Conservation (phyloP, 2,797 vertebrate genomes). For the Pseudomugil gertrudae region DNA sequence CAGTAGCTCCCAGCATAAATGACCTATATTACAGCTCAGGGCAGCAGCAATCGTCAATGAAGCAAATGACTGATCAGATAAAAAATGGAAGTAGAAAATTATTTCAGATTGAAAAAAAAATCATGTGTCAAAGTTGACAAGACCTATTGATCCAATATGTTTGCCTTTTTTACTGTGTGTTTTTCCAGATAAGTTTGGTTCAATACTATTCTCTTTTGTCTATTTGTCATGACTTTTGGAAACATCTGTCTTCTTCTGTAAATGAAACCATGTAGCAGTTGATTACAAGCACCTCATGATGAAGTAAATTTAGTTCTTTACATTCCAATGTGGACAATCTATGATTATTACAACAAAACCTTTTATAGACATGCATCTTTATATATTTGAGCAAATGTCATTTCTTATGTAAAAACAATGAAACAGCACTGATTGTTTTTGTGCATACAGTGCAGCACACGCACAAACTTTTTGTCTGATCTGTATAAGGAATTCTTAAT, state of each 20-base stretch:
- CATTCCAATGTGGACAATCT: not conserved
- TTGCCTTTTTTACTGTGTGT: not conserved
- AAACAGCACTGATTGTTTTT: not conserved
- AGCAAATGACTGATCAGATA: slow-evolving; percentile 39
- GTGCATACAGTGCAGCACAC: not conserved
- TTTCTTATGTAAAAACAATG: not conserved
- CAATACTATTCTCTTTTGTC: slow-evolving; percentile 3
- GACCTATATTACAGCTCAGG: slow-evolving; percentile 53
- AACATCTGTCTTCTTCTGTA: slow-evolving; percentile 10
- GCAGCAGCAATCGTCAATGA: slow-evolving; percentile 33
- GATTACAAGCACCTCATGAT: slow-evolving; percentile 21
- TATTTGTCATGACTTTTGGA: slow-evolving; percentile 16
- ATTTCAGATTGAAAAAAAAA: not conserved
- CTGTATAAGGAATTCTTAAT: slow-evolving; percentile 12
- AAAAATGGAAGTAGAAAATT: slow-evolving; percentile 16
- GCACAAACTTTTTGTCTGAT: not conserved
- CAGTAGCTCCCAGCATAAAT: slow-evolving; percentile 44
- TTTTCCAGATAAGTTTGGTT: not conserved
- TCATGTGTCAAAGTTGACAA: not conserved
- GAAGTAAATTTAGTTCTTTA: not conserved
- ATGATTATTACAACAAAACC: not conserved
- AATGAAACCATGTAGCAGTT: slow-evolving; percentile 9
- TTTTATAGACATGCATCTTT: not conserved
- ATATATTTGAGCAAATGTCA: not conserved
- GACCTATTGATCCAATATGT: not conserved